Base-by-base conservation (phyloP, 2,113 vertebrate species). In the Entomyzon cyanotis region DNA sequence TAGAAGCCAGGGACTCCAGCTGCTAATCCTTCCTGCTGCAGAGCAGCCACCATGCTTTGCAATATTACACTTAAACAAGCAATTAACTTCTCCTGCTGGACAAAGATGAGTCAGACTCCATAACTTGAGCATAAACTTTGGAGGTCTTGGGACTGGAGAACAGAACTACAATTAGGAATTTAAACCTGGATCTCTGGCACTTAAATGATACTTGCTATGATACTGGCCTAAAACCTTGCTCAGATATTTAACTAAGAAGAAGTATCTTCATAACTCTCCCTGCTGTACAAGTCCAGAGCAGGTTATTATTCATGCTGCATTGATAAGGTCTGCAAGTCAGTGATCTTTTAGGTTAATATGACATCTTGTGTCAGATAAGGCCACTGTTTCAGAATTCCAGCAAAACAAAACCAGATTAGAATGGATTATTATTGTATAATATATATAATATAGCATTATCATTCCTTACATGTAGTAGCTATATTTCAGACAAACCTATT, bases 1-100 rank as follows among this genome's bases (percentile, higher is more conserved):
- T 63, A 84, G 55, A 70, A 89, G 60, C 47, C 83, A 95, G 77
- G 59, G 76, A 87, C 68, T 91, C 50, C 68, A 90, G 89, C 42
- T 92, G 86, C 73, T 94, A 92, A 84, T 81, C 75, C 56, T 69
- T 84, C 76, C 76, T 75, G 50, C 76, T 80, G 49, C 67, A 73
- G 68, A 50, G 42, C 83, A 86, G 88, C 59, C 78, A 76, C 52
- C 63, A 63, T 3, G 19, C 75, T 88, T 11, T n/a, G 71, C 83
- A 92, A 15, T 20, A 10, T 41, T 20, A 24, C 8, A 73, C 25
- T 88, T 39, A 44, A 77, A 87, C 77, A 82, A 92, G 63, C 67
- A 90, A 85, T 92, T 85, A 79, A 82, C 75, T 46, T 68, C 33
- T 60, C 33, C 50, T 79, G 35, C 82, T 65, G 31, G 10, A 73